These are phyloP conservation scores for Selene dorsalis DNA, from an alignment of 2,797 vertebrate genomes.

Conservation along the genomic window DNA sequence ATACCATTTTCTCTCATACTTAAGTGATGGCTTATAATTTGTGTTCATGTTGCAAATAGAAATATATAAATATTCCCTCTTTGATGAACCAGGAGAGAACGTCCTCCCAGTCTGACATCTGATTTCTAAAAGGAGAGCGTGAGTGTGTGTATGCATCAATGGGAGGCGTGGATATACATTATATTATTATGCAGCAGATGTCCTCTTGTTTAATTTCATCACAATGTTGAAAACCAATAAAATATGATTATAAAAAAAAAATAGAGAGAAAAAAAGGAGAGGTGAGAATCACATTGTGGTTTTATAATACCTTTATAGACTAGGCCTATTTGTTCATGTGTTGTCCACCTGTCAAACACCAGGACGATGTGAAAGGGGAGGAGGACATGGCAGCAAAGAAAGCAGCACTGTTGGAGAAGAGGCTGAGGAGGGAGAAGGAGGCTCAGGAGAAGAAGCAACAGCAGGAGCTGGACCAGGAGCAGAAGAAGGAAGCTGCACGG, in stretches of 20 bases:
- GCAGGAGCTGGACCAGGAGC: conserved; percentile 92
- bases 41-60: neutral
- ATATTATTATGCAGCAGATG: too few species aligned
- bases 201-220: too few species aligned
- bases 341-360: conserved; percentile 27
- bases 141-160: too few species aligned
- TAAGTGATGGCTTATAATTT: neutral
- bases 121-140: neutral
- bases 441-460: conserved; percentile 91
- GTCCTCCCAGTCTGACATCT: neutral
- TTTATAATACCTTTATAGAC: neutral
- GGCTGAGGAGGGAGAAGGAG: conserved; percentile 93
- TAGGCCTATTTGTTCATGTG: neutral
- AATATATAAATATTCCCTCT: neutral
- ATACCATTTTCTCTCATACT: neutral
- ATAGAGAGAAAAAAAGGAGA: too few species aligned
- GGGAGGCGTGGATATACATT: too few species aligned
- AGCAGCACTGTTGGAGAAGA: conserved; percentile 94
- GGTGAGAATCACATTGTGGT: neutral
- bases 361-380: conserved; percentile 96
- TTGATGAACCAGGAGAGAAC: neutral
- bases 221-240: too few species aligned
- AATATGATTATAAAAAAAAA: too few species aligned
- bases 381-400: conserved; percentile 95
- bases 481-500: conserved; percentile 91